Evolutionary conservation across 2,888 invertebrate species (phyloP).

Genomic region (Thalpophila matura): DNA sequence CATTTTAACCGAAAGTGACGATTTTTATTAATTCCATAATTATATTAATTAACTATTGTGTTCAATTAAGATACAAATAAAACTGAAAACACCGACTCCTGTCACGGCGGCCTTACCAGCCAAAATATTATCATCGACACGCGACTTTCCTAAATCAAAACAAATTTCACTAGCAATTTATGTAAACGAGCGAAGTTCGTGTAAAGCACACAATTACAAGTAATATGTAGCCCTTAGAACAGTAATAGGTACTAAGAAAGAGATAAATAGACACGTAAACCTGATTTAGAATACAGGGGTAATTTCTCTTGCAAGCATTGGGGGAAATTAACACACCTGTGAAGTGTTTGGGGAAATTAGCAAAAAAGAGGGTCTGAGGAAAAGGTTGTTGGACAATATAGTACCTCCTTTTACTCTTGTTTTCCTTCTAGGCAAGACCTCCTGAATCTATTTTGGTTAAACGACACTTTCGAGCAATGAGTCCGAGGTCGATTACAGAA

Average conservation of each 20-base stretch:
- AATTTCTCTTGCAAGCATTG: conserved; percentile 44
- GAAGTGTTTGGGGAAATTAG: conserved; percentile 32
- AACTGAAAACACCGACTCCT: too few species aligned
- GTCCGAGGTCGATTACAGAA: too few species aligned
- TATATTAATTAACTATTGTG: too few species aligned
- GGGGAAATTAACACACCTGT: conserved; percentile 45
- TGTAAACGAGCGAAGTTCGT: conserved; percentile 57
- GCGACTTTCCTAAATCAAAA: conserved; percentile 42
- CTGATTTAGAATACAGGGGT: conserved; percentile 54
- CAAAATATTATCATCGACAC: conserved; percentile 6
- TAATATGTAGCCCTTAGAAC: conserved; percentile 46
- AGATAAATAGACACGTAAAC: conserved; percentile 54
- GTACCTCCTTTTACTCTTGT: background rate
- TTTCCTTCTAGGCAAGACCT: background rate
- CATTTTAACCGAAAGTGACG: too few species aligned
- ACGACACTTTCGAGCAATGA: too few species aligned
- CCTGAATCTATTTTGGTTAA: too few species aligned
- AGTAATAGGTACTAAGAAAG: conserved; percentile 53
- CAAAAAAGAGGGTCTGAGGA: conserved; percentile 13
- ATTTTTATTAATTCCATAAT: too few species aligned
- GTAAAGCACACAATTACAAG: conserved; percentile 48
- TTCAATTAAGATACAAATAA: too few species aligned
- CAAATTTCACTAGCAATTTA: conserved; percentile 43
- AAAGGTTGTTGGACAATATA: background rate
- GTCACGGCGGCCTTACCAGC: too few species aligned